Base-by-base conservation (phyloP, 2,888 invertebrate species). In the Dynastes maya region DNA sequence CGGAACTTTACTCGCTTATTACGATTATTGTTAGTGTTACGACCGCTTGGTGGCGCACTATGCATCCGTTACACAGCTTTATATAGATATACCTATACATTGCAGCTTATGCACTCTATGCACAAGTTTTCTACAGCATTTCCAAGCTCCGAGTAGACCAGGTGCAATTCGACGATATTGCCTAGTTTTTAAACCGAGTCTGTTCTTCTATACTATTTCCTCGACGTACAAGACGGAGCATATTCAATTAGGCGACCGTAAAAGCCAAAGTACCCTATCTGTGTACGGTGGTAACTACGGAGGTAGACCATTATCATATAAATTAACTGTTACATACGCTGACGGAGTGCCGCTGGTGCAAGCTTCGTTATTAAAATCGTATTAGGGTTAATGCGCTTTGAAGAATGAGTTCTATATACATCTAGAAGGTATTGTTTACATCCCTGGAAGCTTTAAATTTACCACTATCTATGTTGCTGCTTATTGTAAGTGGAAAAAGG, bases 291-390 rank as follows among this genome's bases (percentile, higher is more conserved):
- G 61, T 29, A 27, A 61, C n/a, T 61, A 61, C 27, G n/a, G 29
- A 67, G 67, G 67, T 49, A 45, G 11, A 6, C 40, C 49, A 67
- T 67, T 67, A 67, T 67, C 67, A 67, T 67, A 67, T 67, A 67
- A 67, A 67, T 67, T 67, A 67, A 67, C 45, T 67, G 67, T 22
- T 45, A 45, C 40, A 45, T 49, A 61, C 61, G 29, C 29, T 61
- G 61, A 11, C 61, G 61, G 61, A 61, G 61, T 29, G 5, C 6
- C 4, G 61, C 22, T 61, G 6, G 16, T 27, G 27, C 61, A 9
- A 27, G 61, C 22, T 61, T 61, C 22, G 61, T 61, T 61, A 61
- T 61, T 61, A 61, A 61, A 61, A 27, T 27, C 61, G 29, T 61
- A 61, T 61, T 61, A 27, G 29, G 29, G 61, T 22, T 61, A 61